phyloP scores from a whole-genome alignment of 1,140 invertebrate genomes.

The Kradibia gibbosae region DNA sequence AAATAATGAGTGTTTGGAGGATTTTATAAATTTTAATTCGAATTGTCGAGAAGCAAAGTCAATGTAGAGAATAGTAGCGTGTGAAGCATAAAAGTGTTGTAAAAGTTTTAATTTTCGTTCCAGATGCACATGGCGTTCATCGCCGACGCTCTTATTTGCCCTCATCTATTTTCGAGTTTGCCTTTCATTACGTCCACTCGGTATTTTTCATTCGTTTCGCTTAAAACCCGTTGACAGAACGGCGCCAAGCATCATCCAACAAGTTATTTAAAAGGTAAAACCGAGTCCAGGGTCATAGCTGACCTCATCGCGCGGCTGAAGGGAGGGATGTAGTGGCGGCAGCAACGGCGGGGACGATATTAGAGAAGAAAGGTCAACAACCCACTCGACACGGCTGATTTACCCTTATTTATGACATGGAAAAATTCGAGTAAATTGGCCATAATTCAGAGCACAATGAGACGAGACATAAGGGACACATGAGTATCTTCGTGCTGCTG shows the following conservation, averaged over 20 bases:
- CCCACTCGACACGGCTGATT: slow-evolving; percentile 50
- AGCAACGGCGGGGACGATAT: not conserved
- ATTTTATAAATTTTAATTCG: not conserved
- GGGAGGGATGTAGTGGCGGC: not conserved
- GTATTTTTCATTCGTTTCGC: slow-evolving; percentile 25
- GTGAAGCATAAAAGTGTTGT: not conserved
- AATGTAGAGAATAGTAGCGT: not conserved
- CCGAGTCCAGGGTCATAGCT: slow-evolving; percentile 39
- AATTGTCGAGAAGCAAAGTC: not conserved
- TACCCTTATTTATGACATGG: slow-evolving; percentile 54
- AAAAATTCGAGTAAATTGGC: slow-evolving; percentile 55
- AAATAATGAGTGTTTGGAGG: not conserved
- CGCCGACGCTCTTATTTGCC: not conserved
- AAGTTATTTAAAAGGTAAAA: slow-evolving; percentile 39
- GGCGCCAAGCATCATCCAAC: slow-evolving; percentile 6
- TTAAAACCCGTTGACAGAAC: slow-evolving; percentile 17
- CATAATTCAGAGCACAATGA: slow-evolving; percentile 54
- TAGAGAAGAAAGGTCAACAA: slow-evolving; percentile 41
- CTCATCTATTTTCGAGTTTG: slow-evolving; percentile 31
- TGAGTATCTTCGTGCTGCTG: not conserved
- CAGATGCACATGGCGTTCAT: not conserved
- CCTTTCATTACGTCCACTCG: not conserved
- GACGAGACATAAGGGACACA: slow-evolving; percentile 42
- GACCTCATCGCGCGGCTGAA: slow-evolving; percentile 27
- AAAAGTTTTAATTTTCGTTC: not conserved